These are phyloP conservation scores for Leptobrachium ailaonicum DNA, from an alignment of 2,113 vertebrate species.

Conservation along the genomic window DNA sequence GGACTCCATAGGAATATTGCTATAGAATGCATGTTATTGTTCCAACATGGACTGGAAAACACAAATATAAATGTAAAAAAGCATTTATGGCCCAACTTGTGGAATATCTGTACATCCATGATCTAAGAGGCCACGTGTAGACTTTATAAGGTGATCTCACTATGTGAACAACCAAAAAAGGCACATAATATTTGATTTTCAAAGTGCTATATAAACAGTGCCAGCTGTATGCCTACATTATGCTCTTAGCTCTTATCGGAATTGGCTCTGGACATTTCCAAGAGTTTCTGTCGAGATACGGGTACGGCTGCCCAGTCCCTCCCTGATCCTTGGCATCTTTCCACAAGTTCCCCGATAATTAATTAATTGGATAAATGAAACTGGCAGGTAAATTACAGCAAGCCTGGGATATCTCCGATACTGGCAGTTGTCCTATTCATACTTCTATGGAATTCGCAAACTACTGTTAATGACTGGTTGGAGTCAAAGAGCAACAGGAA, in stretches of 20 bases:
- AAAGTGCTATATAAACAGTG: conserved; percentile 8
- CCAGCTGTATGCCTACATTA: conserved; percentile 15
- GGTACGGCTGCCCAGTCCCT: conserved; percentile 22
- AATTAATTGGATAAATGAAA: conserved; percentile 40
- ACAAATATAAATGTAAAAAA: no score
- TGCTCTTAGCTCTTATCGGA: conserved; percentile 29
- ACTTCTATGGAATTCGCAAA: neutral
- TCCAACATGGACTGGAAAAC: no score
- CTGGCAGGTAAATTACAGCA: conserved; percentile 37
- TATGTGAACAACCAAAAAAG: neutral
- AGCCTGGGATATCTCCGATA: conserved; percentile 38
- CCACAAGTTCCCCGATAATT: conserved; percentile 30
- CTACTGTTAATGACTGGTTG: neutral
- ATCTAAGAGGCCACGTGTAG: neutral
- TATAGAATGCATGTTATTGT: no score
- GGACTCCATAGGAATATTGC: no score
- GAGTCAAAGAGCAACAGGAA: conserved; percentile 8
- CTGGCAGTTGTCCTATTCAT: conserved; percentile 33
- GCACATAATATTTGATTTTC: neutral
- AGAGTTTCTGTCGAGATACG: conserved; percentile 32
- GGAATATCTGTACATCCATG: no score
- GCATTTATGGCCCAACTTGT: no score
- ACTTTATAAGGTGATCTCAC: neutral
- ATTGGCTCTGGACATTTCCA: conserved; percentile 14
- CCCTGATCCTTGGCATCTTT: conserved; percentile 29